phyloP scores from a whole-genome alignment of 2,113 vertebrate genomes.

The Lucifuga dentata region DNA sequence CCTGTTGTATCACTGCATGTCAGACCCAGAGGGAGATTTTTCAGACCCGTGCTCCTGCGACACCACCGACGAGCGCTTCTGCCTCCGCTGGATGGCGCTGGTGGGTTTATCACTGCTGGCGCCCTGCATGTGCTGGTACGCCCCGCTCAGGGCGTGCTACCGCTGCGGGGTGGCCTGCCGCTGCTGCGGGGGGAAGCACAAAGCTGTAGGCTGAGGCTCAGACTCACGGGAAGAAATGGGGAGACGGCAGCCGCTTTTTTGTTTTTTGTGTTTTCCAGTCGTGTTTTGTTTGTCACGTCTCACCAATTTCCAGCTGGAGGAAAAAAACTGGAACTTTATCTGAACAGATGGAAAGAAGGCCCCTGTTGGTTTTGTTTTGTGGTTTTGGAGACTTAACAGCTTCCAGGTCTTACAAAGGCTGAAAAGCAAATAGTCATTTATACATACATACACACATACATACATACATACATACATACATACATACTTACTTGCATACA shows the following conservation, averaged over 20 bases:
- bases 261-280: slow-evolving; percentile 10
- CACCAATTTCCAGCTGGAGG: slow-evolving; percentile 11
- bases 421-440: slow-evolving; percentile 58
- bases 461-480: slow-evolving; percentile 54
- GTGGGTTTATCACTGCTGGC: slow-evolving; percentile 93
- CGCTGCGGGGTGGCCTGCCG: slow-evolving; percentile 91
- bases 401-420: slow-evolving; percentile 48
- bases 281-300: slow-evolving; percentile 28
- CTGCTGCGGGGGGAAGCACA: slow-evolving; percentile 97
- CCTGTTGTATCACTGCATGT: slow-evolving; percentile 99
- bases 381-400: slow-evolving; percentile 32
- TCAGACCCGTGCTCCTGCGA: slow-evolving; percentile 97
- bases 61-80: slow-evolving; percentile 94
- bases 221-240: slow-evolving; percentile 4
- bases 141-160: slow-evolving; percentile 93
- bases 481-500: too few species aligned
- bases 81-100: slow-evolving; percentile 95
- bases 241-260: not conserved
- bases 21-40: slow-evolving; percentile 97
- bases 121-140: slow-evolving; percentile 99
- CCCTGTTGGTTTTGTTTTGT: slow-evolving; percentile 26
- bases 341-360: slow-evolving; percentile 5
- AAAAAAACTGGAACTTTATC: slow-evolving; percentile 16
- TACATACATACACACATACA: slow-evolving; percentile 66
- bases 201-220: slow-evolving; percentile 87